Evolutionary conservation across 2,888 invertebrate species (phyloP).

Genomic region (Schrankia costaestrigalis): DNA sequence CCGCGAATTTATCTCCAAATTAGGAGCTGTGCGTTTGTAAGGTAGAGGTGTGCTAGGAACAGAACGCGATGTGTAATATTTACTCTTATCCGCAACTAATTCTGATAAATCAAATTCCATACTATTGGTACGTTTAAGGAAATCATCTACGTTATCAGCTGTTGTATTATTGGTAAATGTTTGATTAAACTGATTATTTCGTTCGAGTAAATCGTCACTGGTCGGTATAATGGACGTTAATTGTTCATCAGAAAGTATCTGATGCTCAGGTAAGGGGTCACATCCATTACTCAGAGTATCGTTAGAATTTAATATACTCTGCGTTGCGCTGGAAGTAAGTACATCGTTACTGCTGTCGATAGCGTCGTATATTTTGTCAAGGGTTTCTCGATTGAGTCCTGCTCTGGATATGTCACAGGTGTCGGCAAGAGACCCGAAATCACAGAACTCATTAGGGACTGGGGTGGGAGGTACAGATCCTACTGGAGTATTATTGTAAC

Average conservation of each 20-base stretch:
- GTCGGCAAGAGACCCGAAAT: conserved; percentile 83
- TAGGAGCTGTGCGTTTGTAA: conserved; percentile 62
- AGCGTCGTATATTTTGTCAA: conserved; percentile 84
- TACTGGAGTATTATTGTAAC: conserved; percentile 78
- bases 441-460: conserved; percentile 86
- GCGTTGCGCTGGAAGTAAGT: conserved; percentile 52
- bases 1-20: conserved; percentile 62
- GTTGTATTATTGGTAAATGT: conserved; percentile 51
- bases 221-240: conserved; percentile 66
- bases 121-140: conserved; percentile 66
- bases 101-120: conserved; percentile 70
- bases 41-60: conserved; percentile 86
- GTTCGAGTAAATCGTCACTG: conserved; percentile 54
- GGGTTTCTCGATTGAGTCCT: conserved; percentile 80
- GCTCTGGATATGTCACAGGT: conserved; percentile 77
- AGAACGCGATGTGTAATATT: conserved; percentile 82
- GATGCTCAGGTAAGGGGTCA: conserved; percentile 60
- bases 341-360: conserved; percentile 78
- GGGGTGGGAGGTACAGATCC: conserved; percentile 85
- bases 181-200: conserved; percentile 57
- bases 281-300: conserved; percentile 63
- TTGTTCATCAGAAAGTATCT: conserved; percentile 62
- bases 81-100: conserved; percentile 58
- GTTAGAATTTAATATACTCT: conserved; percentile 52
- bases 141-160: conserved; percentile 66